phyloP scores from a whole-genome alignment of 1,140 invertebrate genomes.

The Polypedilum pembai region DNA sequence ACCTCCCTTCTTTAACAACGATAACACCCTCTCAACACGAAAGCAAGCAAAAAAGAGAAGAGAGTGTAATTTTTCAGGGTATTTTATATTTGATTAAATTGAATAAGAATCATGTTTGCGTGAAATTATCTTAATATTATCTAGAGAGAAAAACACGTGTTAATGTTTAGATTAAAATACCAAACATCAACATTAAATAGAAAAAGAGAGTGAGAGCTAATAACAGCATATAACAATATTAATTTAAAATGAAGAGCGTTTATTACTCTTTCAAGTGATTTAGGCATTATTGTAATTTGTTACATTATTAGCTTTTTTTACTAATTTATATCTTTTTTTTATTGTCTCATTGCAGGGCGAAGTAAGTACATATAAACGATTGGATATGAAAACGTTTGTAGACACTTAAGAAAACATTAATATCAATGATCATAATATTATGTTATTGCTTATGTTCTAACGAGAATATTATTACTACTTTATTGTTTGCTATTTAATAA shows the following conservation, averaged over 20 bases:
- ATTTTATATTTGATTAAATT: conserved; percentile 28
- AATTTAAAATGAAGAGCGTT: conserved; percentile 3
- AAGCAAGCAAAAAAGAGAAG: too few relatives aligned
- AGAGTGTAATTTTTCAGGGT: conserved; percentile 1
- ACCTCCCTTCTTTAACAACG: not conserved
- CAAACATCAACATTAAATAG: not conserved
- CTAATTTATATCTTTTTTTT: not conserved
- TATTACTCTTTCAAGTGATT: not conserved
- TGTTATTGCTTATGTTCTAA: too few relatives aligned
- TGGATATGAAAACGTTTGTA: too few relatives aligned
- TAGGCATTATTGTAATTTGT: conserved; percentile 18
- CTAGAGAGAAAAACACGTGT: conserved; percentile 24
- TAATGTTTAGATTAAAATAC: conserved; percentile 29
- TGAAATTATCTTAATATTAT: conserved; percentile 29
- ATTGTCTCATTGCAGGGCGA: conserved; percentile 7
- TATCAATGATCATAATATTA: too few relatives aligned
- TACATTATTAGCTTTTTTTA: conserved; percentile 13
- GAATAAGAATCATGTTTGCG: conserved; percentile 28
- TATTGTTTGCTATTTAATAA: too few relatives aligned
- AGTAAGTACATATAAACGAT: not conserved
- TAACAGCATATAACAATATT: not conserved
- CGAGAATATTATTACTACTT: too few relatives aligned
- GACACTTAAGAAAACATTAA: too few relatives aligned
- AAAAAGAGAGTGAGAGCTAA: not conserved
- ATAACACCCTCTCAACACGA: not conserved